These are phyloP conservation scores for Homarus gammarus DNA, from an alignment of 2,888 invertebrate genomes.

Conservation along the genomic window DNA sequence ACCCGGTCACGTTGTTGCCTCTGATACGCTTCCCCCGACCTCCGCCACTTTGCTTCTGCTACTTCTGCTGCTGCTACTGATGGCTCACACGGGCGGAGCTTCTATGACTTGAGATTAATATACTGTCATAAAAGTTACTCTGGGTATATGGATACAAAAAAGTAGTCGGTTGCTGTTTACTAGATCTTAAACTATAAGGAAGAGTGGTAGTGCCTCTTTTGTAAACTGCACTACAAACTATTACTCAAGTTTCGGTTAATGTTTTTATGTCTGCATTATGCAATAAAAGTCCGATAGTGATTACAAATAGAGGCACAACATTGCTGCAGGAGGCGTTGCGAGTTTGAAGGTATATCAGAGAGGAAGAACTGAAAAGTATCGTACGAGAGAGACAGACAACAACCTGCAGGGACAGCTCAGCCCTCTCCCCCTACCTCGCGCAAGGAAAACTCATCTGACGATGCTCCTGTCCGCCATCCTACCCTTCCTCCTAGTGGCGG, in stretches of 20 bases:
- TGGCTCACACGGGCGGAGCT: not conserved
- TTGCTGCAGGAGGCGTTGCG: not conserved
- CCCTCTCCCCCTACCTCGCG: not conserved
- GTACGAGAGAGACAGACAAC: not conserved
- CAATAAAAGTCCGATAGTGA: not conserved
- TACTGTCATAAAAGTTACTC: not conserved
- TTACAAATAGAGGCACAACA: not conserved
- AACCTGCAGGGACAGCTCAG: not conserved
- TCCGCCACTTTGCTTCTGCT: not conserved
- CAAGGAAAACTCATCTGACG: not conserved
- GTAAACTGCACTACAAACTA: not conserved
- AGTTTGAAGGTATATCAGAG: not conserved
- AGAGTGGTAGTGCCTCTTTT: not conserved
- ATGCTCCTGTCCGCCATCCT: conserved; percentile 30
- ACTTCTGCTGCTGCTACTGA: not conserved
- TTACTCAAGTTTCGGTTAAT: not conserved
- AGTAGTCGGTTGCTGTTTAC: not conserved
- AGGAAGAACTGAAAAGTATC: not conserved
- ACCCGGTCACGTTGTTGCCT: not conserved
- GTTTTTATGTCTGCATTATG: not conserved
- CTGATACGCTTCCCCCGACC: not conserved
- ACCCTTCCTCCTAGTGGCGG: conserved; percentile 14
- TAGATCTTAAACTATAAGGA: not conserved
- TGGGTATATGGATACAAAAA: not conserved
- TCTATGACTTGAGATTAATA: not conserved